These are phyloP conservation scores for Grallaria varia DNA, from an alignment of 2,113 vertebrate species.

Conservation along the genomic window DNA sequence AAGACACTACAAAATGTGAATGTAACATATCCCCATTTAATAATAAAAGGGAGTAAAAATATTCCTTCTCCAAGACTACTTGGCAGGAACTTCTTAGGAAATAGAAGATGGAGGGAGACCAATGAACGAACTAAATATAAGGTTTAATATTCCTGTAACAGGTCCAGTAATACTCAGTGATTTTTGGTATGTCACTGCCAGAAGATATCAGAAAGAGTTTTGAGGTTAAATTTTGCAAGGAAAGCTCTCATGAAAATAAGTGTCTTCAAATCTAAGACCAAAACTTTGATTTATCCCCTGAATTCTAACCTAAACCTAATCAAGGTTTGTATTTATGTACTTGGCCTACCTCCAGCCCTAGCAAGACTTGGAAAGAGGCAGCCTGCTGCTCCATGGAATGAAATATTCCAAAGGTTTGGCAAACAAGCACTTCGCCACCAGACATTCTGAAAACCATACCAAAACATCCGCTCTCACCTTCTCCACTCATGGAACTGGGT, in stretches of 20 bases:
- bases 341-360: not conserved
- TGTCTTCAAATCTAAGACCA: not conserved
- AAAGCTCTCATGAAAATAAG: not conserved
- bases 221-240: not conserved
- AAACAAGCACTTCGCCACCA: not conserved
- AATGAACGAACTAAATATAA: not conserved
- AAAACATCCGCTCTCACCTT: not conserved
- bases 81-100: not conserved
- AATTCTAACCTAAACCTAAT: not conserved
- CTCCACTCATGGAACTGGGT: not conserved
- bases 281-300: not conserved
- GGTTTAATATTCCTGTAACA: not conserved
- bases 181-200: not conserved
- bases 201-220: not conserved
- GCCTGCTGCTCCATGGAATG: not conserved
- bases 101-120: not conserved
- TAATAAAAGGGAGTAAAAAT: not conserved
- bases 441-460: not conserved
- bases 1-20: not conserved
- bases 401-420: not conserved
- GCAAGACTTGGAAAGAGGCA: not conserved
- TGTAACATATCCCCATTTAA: not conserved
- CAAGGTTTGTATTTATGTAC: not conserved
- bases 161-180: not conserved
- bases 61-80: not conserved